Conservation (phyloP, 2,888 invertebrate genomes). For the Harmothoe impar region DNA sequence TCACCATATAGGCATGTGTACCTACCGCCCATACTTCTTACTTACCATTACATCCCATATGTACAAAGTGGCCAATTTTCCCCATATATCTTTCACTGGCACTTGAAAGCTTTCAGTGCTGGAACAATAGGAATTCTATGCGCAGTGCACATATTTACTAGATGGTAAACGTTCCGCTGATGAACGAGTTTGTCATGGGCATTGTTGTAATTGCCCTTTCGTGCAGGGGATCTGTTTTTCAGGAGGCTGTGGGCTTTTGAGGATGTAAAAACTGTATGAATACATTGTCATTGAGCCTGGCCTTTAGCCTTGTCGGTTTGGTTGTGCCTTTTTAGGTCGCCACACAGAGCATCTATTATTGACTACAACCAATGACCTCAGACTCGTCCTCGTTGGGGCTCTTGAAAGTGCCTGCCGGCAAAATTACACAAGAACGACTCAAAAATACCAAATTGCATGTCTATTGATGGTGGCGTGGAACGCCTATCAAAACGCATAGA, state of each 20-base stretch:
- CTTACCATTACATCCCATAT: neutral
- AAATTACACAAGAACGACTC: neutral
- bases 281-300: constrained; percentile 21
- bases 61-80: neutral
- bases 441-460: neutral
- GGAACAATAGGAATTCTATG: neutral
- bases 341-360: constrained; percentile 31
- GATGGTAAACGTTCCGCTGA: neutral
- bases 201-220: constrained; percentile 29
- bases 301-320: constrained; percentile 42
- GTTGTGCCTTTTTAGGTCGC: constrained; percentile 26
- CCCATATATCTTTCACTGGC: neutral
- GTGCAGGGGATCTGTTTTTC: constrained; percentile 20
- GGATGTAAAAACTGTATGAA: constrained; percentile 30
- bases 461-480: neutral
- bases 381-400: neutral
- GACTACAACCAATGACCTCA: constrained; percentile 36
- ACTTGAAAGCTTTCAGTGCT: neutral
- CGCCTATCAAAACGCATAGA: neutral
- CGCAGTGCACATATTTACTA: neutral
- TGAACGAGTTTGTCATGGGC: constrained; percentile 18
- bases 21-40: neutral
- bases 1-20: neutral
- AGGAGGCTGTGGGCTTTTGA: neutral
- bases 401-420: neutral